Evolutionary conservation across 2,113 vertebrate species (phyloP), one percentile per base, ranked within the genome.

Genomic region (Malaclemys terrapin): DNA sequence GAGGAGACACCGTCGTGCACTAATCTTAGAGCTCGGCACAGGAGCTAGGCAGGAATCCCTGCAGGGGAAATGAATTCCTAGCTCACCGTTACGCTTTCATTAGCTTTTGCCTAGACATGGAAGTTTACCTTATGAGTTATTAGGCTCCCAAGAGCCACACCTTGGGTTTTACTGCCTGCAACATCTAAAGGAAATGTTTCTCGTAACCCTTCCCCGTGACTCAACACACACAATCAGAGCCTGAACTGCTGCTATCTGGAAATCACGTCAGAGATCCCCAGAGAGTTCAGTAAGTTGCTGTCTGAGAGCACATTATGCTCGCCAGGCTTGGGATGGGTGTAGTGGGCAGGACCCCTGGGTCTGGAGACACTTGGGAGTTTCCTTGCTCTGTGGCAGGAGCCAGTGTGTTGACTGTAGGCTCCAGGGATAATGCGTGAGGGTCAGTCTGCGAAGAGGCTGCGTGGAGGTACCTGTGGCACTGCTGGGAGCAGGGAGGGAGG

Each of bases 171-270:
- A 84, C 29, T 82, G 38, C 79, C 85, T 27, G 45, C 85, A 38
- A n/a, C 45, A 47, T n/a, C 52, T 76, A 85, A 79, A 93, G 89
- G 59, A 94, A 93, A 81, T 25, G 87, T 87, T 54, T 85, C 82
- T 80, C 35, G 59, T 52, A 45, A 93, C 80, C 79, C 12, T 72
- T 78, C 89, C 84, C 53, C 59, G 47, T 82, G 88, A 95, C 54
- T 87, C 50, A 56, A 59, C n/a, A 65, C 16, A 35, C 94, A 82
- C 53, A 72, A 54, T 8, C 13, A 29, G 22, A 49, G 50, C 19
- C 29, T 10, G 10, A 52, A 17, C 25, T 6, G 47, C 59, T n/a
- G 24, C 86, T 19, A 2, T 14, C 10, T 25, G 1, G n/a, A 12
- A 24, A 86, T 25, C 7, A 3, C 3, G n/a, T 3, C 20, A 50